These are phyloP conservation scores for Stegodyphus mimosarum DNA, from an alignment of 1,140 invertebrate genomes.

Conservation along the genomic window DNA sequence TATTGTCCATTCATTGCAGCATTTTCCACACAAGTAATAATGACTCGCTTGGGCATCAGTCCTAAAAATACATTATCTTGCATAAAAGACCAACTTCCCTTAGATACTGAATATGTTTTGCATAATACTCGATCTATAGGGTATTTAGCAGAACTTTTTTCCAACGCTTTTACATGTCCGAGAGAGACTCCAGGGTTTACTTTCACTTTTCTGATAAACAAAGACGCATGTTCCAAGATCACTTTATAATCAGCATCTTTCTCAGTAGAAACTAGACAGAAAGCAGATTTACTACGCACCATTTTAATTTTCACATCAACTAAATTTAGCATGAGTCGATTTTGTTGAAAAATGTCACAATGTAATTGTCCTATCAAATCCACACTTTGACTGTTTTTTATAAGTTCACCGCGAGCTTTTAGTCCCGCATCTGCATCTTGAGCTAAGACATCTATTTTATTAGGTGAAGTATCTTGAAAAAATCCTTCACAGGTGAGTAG, in stretches of 20 bases:
- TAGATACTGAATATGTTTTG: not conserved
- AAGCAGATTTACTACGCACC: constrained; percentile 1
- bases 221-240: not conserved
- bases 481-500: not conserved
- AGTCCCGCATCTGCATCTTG: not conserved
- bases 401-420: not conserved
- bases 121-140: not conserved
- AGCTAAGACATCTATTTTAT: not conserved
- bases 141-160: constrained; percentile 6
- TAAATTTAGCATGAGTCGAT: constrained; percentile 14
- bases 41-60: not conserved
- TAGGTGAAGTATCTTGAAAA: not conserved
- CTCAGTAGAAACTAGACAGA: not conserved
- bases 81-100: not conserved
- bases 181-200: constrained; percentile 9
- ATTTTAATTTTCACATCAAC: constrained; percentile 15
- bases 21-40: constrained; percentile 11
- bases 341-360: constrained; percentile 14
- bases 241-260: not conserved
- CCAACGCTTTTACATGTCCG: not conserved
- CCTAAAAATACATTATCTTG: constrained; percentile 40
- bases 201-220: constrained; percentile 16
- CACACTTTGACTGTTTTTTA: not conserved
- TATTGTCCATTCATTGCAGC: not conserved
- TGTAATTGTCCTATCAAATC: constrained; percentile 10